Percentiles rank a stretch among this genome's conserved stretches.
Evolutionary conservation across 2,888 invertebrate species (phyloP).

Genomic region (Cerastis rubricosa): DNA sequence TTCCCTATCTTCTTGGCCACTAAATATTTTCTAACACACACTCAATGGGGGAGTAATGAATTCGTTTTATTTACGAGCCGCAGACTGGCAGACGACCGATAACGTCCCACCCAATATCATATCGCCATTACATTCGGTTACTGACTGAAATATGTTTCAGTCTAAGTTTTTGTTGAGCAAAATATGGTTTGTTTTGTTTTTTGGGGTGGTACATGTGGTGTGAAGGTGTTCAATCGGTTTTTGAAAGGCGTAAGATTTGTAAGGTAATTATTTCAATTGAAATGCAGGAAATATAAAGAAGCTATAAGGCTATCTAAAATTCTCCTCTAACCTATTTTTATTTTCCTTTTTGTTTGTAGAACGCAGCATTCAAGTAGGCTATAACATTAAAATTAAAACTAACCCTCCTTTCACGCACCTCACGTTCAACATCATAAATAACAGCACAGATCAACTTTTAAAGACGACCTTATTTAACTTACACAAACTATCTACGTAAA

Average conservation of each 20-base stretch:
- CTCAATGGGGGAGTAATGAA: slow-evolving; percentile 82
- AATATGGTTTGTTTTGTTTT: slow-evolving; percentile 63
- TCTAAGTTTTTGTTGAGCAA: slow-evolving; percentile 65
- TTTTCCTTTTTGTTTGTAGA: not conserved
- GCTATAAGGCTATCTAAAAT: no score
- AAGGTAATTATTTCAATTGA: no score
- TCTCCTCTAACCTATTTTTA: no score
- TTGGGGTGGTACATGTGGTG: slow-evolving; percentile 44
- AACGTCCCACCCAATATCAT: slow-evolving; percentile 84
- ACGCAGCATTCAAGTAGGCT: not conserved
- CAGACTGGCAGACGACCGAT: slow-evolving; percentile 83
- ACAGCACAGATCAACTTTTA: slow-evolving; percentile 50
- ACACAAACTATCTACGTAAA: slow-evolving; percentile 56
- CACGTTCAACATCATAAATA: slow-evolving; percentile 50
- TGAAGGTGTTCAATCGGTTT: not conserved
- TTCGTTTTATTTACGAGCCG: slow-evolving; percentile 83
- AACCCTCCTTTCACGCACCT: slow-evolving; percentile 16
- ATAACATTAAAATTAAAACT: slow-evolving; percentile 17
- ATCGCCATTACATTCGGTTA: slow-evolving; percentile 82
- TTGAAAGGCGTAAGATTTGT: not conserved
- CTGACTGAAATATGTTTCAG: slow-evolving; percentile 74
- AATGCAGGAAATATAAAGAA: no score
- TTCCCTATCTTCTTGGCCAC: slow-evolving; percentile 74
- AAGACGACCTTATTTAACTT: slow-evolving; percentile 51
- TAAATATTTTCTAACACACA: slow-evolving; percentile 80